Evolutionary conservation across 1,140 invertebrate genomes (phyloP), one percentile per base, ranked within the genome.

Genomic region (Vanessa tameamea): DNA sequence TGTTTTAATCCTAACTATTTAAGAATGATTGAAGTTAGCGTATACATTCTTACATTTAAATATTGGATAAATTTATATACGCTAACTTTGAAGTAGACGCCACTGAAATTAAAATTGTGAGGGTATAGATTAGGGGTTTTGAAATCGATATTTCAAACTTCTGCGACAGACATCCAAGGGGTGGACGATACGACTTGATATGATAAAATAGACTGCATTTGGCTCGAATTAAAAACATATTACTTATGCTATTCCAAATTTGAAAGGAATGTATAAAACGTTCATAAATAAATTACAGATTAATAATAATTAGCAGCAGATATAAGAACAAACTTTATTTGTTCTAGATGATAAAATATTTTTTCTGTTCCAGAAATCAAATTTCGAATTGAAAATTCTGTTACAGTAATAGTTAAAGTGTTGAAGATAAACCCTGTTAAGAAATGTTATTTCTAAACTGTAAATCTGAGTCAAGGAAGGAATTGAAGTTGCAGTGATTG

Each of bases 81-180:
- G 7, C 7, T 53, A 53, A 53, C 15, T 53, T 53, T 16, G n/a
- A 20, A 53, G 50, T 14, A 53, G 50, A 53, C 50, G n/a, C 50
- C 50, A 53, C 9, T 20, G 50, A 20, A 53, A 51, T 51, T 14
- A 51, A 51, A 51, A 16, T 53, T 37, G 31, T 26, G 13, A 47
- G 61, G 31, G 61, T 64, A 64, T 43, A n/a, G 31, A 47, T 43
- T 64, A 43, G 43, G 61, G 61, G 61, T 16, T 47, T 64, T n/a
- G 61, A 64, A 64, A 64, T 64, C 61, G 14, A 64, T 64, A 64
- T 64, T 64, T 23, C 31, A 64, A 63, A 64, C 61, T 64, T 64
- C 37, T 43, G 61, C 61, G 31, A 47, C 61, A 64, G 61, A 64
- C 61, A 64, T 43, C 16, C 9, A 26, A 47, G 61, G 61, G 16